A percentile compares a stretch with the other conserved stretches of the same genome.
These are phyloP conservation scores for Staurois parvus DNA, from an alignment of 2,797 vertebrate genomes.

Conservation along the genomic window DNA sequence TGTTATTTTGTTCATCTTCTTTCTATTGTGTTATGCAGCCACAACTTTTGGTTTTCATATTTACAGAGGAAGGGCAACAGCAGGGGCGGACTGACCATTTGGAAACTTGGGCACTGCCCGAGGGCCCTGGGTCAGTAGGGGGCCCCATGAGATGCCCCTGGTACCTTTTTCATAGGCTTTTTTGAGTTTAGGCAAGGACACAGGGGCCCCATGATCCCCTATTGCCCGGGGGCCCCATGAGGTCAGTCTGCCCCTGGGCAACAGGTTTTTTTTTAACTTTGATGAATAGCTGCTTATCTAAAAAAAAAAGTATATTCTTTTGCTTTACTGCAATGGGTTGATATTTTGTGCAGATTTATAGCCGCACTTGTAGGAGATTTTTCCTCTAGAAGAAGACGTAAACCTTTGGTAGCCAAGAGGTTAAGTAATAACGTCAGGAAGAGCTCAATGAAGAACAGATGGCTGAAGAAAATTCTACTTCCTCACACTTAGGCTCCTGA, in stretches of 20 bases:
- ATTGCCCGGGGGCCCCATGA: too few relatives aligned
- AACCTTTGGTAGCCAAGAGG: constrained; percentile 36
- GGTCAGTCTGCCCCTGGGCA: too few relatives aligned
- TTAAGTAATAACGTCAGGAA: constrained; percentile 39
- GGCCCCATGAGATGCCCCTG: too few relatives aligned
- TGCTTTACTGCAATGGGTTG: constrained; percentile 36
- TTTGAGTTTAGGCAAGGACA: too few relatives aligned
- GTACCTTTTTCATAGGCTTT: too few relatives aligned
- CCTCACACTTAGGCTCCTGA: constrained; percentile 8
- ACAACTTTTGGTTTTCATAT: neutral
- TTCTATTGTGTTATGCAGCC: neutral
- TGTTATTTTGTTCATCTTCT: neutral
- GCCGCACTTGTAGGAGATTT: constrained; percentile 23
- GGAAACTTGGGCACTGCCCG: too few relatives aligned
- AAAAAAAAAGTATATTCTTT: neutral
- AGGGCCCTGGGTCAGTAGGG: too few relatives aligned
- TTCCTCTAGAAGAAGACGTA: constrained; percentile 17
- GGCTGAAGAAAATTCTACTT: constrained; percentile 33
- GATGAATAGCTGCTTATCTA: constrained; percentile 20
- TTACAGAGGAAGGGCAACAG: neutral
- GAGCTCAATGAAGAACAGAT: constrained; percentile 24
- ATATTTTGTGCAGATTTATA: constrained; percentile 34
- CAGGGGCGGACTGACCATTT: too few relatives aligned
- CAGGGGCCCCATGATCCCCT: too few relatives aligned
- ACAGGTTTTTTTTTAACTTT: neutral